Percentiles rank a stretch among this genome's conserved stretches.
These are phyloP conservation scores for Stigmatopora nigra DNA, from an alignment of 2,113 vertebrate genomes.

Conservation along the genomic window DNA sequence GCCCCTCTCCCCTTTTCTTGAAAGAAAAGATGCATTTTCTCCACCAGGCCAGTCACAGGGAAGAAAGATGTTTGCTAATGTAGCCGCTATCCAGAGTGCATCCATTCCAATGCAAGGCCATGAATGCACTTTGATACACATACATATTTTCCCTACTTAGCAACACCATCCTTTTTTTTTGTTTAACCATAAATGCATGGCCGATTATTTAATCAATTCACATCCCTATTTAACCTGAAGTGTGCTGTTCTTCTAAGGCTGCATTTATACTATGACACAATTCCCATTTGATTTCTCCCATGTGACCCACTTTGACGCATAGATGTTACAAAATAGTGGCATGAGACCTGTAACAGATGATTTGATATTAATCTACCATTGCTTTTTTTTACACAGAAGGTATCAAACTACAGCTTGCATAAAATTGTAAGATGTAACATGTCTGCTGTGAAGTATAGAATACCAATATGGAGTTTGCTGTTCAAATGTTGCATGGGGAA, in stretches of 20 bases:
- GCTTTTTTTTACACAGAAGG: not conserved
- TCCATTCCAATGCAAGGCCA: constrained; percentile 68
- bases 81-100: constrained; percentile 53
- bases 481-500: not conserved
- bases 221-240: constrained; percentile 42
- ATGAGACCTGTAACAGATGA: not conserved
- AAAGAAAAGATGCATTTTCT: constrained; percentile 35
- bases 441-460: not conserved
- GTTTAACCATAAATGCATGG: constrained; percentile 62
- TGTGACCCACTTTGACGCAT: not conserved
- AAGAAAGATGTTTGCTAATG: constrained; percentile 48
- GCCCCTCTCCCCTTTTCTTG: constrained; percentile 10
- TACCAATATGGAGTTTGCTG: not conserved
- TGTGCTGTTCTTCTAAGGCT: constrained; percentile 16
- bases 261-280: not conserved
- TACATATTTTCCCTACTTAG: constrained; percentile 63
- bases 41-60: constrained; percentile 44
- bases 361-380: not conserved
- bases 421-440: not conserved
- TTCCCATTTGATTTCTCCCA: constrained; percentile 1
- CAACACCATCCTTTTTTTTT: constrained; percentile 58
- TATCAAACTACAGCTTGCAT: not conserved
- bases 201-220: constrained; percentile 59
- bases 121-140: constrained; percentile 69
- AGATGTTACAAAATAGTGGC: not conserved